These are phyloP conservation scores for Lerista edwardsae DNA, from an alignment of 2,797 vertebrate species.

Conservation along the genomic window DNA sequence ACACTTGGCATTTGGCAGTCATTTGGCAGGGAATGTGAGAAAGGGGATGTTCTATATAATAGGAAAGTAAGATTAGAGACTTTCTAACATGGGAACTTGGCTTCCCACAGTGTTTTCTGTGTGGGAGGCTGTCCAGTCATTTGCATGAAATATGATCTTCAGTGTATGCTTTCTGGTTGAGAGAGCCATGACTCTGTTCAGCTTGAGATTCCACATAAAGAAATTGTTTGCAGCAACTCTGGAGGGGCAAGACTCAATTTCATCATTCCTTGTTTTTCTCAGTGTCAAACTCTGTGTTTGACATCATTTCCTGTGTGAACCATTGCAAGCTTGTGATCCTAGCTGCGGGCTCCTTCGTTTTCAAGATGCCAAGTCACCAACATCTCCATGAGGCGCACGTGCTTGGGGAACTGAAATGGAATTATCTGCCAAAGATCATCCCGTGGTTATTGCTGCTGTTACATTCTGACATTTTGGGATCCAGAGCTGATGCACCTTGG, in stretches of 20 bases:
- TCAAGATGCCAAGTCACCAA: not conserved
- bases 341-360: no score
- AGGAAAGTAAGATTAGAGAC: not conserved
- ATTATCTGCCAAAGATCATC: not conserved
- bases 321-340: no score
- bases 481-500: conserved; percentile 19
- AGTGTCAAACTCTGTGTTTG: conserved; percentile 15
- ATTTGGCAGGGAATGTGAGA: no score
- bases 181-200: not conserved
- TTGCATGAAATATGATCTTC: no score
- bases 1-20: no score
- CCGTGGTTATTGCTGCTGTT: conserved; percentile 56
- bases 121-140: not conserved
- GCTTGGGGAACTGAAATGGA: conserved; percentile 34
- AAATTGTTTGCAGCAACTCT: not conserved
- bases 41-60: no score
- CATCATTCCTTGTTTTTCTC: not conserved
- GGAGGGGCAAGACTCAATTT: not conserved
- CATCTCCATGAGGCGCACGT: conserved; percentile 1
- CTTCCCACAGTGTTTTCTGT: not conserved
- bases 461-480: conserved; percentile 19
- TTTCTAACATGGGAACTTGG: not conserved
- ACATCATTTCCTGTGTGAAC: not conserved
- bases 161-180: no score
- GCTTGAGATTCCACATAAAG: not conserved